Evolutionary conservation across 2,888 invertebrate species (phyloP), one percentile per base, ranked within the genome.

Genomic region (Polyommatus icarus): DNA sequence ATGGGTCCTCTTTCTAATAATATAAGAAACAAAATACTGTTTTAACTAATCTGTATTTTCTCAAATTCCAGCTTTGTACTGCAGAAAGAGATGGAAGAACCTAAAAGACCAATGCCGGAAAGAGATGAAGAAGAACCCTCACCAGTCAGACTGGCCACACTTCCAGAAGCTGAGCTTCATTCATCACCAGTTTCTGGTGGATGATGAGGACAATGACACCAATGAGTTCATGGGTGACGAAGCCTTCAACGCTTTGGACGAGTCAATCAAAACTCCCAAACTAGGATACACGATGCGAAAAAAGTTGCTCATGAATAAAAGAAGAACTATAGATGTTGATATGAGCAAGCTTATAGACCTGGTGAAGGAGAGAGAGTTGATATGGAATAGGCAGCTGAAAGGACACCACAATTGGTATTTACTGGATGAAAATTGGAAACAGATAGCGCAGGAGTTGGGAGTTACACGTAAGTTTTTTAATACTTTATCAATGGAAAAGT

Each of bases 341-440:
- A 89, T 91, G 89, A 89, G 89, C 50, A 93, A 92, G 80, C 80
- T 93, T 79, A 92, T 94, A 79, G 92, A 91, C 0, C 80, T 94
- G 79, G 94, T 94, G 0, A 85, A 87, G 76, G 85, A 86, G 0
- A 87, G 90, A 71, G 93, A 93, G 73, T 86, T 93, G 0, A 93
- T 94, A 76, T 94, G 94, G 94, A 93, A 94, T 79, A 86, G 93
- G 15, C 92, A 92, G 76, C 77, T 93, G 79, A 93, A 93, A 76
- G 92, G 94, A 0, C 94, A 94, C 61, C 94, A 94, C 40, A 93
- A 94, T 82, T 94, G 93, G 93, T 93, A 93, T 79, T 93, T 92
- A 78, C 83, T 94, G 77, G 94, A 94, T 82, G 92, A 93, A 78
- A 90, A 89, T 78, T 94, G 94, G 94, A 92, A 93, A 79, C 93